phyloP scores from a whole-genome alignment of 2,888 invertebrate genomes.

The Chrysomela aeneicollis region DNA sequence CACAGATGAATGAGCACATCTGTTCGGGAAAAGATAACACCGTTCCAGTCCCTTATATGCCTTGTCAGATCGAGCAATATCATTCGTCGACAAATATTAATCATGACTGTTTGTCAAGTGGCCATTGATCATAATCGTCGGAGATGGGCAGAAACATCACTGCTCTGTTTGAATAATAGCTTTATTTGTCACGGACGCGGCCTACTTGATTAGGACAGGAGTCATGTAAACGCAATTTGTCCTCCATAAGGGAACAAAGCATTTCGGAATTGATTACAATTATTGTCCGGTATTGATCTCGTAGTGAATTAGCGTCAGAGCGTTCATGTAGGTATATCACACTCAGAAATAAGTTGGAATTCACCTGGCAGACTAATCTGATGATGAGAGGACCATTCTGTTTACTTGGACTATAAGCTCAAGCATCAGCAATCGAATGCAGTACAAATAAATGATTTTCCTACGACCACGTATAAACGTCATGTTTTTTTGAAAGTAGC shows the following conservation, averaged over 20 bases:
- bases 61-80: not conserved
- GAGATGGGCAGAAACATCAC: not conserved
- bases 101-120: conserved; percentile 21
- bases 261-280: not conserved
- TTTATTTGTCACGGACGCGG: conserved; percentile 2
- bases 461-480: no score
- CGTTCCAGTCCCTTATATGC: not conserved
- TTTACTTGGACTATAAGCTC: no score
- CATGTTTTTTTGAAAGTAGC: no score
- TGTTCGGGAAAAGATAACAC: not conserved
- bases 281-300: not conserved
- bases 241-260: not conserved
- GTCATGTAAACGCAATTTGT: not conserved
- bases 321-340: no score
- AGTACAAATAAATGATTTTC: no score
- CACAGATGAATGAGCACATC: no score
- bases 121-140: conserved; percentile 17
- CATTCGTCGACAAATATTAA: conserved; percentile 1
- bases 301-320: no score
- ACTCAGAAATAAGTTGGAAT: no score
- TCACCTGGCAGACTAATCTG: no score
- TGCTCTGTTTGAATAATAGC: conserved; percentile 12
- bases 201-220: not conserved
- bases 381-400: no score
- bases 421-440: no score